These are phyloP conservation scores for Psittacus erithacus DNA, from an alignment of 2,113 vertebrate genomes.

Conservation along the genomic window DNA sequence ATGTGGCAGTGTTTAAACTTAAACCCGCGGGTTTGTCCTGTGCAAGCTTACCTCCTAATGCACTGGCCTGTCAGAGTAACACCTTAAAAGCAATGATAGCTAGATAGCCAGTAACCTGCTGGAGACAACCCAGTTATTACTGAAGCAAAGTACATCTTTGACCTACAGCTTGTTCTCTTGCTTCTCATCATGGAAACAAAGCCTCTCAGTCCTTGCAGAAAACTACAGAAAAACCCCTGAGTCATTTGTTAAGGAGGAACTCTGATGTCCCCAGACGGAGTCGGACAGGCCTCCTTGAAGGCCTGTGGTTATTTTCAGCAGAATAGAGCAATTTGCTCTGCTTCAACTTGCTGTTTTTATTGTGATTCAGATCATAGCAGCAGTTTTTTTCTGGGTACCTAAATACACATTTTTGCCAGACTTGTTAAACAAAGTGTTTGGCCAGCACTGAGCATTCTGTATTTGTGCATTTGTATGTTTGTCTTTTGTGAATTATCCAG, in stretches of 20 bases:
- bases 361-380: neutral
- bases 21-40: neutral
- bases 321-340: neutral
- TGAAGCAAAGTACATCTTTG: neutral
- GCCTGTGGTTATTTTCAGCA: neutral
- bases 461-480: neutral
- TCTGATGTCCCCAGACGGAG: neutral
- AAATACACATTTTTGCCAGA: neutral
- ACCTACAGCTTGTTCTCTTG: neutral
- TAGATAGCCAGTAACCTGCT: neutral
- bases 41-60: neutral
- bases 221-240: neutral
- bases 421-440: neutral
- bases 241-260: neutral
- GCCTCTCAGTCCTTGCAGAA: neutral
- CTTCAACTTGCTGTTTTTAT: neutral
- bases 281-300: neutral
- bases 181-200: neutral
- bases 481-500: neutral
- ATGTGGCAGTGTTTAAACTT: neutral
- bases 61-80: neutral
- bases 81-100: neutral
- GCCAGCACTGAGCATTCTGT: neutral
- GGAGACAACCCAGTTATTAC: neutral
- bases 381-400: neutral